phyloP scores from a whole-genome alignment of 2,113 vertebrate genomes.

The Erythrocercus mccallii region DNA sequence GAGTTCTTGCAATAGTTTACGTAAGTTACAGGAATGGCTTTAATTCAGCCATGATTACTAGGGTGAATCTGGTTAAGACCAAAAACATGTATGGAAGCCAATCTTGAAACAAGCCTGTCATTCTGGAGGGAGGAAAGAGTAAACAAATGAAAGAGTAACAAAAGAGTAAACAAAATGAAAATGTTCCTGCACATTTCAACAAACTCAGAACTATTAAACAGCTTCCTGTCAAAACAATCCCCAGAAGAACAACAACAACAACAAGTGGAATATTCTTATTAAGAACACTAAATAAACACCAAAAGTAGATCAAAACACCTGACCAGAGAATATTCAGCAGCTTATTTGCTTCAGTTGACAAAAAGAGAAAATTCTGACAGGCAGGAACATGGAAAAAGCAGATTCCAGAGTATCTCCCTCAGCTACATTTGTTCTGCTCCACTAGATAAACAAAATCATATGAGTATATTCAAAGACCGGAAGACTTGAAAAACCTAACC shows the following conservation, averaged over 20 bases:
- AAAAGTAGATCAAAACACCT: background rate
- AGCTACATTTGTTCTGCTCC: background rate
- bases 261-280: background rate
- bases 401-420: background rate
- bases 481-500: background rate
- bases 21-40: background rate
- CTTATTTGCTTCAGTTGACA: background rate
- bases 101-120: background rate
- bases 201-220: background rate
- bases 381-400: background rate
- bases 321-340: background rate
- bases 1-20: constrained; percentile 21
- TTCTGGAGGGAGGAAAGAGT: background rate
- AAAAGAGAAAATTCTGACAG: background rate
- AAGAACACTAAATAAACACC: background rate
- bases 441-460: background rate
- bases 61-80: constrained; percentile 37
- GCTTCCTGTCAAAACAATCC: background rate
- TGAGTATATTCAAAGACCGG: background rate
- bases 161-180: background rate
- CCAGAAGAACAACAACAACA: background rate
- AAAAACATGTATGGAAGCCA: constrained; percentile 34
- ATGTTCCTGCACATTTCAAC: background rate
- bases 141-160: too few relatives aligned
- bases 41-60: constrained; percentile 37